A percentile compares a stretch with the other conserved stretches of the same genome.
Conservation (phyloP, 64 coral and sea anemone genomes). For the Dendronephthya gigantea region DNA sequence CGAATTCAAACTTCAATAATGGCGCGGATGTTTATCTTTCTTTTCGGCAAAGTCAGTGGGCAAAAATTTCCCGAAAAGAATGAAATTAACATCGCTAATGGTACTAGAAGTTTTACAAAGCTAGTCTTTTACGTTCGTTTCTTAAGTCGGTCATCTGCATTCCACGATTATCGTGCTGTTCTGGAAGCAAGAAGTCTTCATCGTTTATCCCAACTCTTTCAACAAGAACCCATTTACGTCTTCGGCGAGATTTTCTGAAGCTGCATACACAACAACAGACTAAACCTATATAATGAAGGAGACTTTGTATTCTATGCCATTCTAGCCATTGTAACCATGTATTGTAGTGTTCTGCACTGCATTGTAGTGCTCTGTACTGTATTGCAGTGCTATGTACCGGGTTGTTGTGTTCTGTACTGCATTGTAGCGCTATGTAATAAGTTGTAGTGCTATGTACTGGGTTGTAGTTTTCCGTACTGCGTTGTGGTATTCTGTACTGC, state of each 20-base stretch:
- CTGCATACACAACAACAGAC: slow-evolving; percentile 3
- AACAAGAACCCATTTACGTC: slow-evolving; percentile 9
- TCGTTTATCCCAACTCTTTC: not conserved
- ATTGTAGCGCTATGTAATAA: too few species aligned
- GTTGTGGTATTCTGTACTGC: too few species aligned
- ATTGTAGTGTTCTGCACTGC: not conserved
- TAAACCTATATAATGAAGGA: not conserved
- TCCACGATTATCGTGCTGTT: not conserved
- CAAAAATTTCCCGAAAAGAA: not conserved
- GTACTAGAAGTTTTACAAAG: not conserved
- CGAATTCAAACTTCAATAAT: too few species aligned
- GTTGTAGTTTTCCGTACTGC: too few species aligned
- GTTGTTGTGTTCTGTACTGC: too few species aligned
- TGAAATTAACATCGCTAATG: not conserved
- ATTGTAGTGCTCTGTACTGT: too few species aligned
- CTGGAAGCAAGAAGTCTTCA: not conserved
- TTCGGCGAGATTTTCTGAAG: not conserved
- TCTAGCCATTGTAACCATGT: too few species aligned
- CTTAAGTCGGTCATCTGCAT: not conserved
- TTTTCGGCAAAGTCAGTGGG: too few species aligned
- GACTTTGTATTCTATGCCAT: too few species aligned
- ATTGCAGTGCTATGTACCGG: too few species aligned
- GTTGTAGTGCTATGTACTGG: too few species aligned
- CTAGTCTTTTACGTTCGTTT: not conserved
- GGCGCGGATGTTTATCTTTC: too few species aligned